Evolutionary conservation across 2,797 vertebrate species (phyloP).

Genomic region (Natrix natrix): DNA sequence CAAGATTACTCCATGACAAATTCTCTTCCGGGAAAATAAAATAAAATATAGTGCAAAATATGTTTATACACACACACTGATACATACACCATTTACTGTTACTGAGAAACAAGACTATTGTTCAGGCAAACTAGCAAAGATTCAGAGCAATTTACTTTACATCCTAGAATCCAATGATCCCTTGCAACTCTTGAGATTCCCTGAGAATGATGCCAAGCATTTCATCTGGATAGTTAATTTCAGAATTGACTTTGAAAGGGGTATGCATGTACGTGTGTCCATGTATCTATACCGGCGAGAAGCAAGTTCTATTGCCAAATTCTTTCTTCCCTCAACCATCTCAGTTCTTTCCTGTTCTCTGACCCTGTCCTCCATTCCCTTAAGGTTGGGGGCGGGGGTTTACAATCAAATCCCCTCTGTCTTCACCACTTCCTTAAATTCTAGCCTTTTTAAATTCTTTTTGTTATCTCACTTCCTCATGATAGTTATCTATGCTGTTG

Average conservation of each 20-base stretch:
- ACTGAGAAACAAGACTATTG: neutral
- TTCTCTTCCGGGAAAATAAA: neutral
- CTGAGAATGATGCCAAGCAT: neutral
- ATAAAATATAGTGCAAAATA: neutral
- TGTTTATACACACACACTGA: neutral
- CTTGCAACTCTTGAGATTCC: neutral
- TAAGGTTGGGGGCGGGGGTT: neutral
- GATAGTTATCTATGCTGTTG: neutral
- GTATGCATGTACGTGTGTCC: neutral
- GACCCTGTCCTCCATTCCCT: no score
- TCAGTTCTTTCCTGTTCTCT: neutral
- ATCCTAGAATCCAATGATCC: neutral
- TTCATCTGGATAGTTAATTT: neutral
- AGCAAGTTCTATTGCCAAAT: neutral
- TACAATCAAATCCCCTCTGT: neutral
- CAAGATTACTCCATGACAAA: neutral
- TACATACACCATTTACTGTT: neutral
- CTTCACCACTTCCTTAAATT: neutral
- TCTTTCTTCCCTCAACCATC: neutral
- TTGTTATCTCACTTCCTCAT: no score
- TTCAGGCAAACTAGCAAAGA: neutral
- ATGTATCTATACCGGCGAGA: neutral
- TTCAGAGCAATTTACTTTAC: neutral
- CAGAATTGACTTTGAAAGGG: neutral
- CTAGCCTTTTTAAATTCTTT: neutral